Conservation (phyloP, 2,113 vertebrate genomes). For the Coracopsis vasa region DNA sequence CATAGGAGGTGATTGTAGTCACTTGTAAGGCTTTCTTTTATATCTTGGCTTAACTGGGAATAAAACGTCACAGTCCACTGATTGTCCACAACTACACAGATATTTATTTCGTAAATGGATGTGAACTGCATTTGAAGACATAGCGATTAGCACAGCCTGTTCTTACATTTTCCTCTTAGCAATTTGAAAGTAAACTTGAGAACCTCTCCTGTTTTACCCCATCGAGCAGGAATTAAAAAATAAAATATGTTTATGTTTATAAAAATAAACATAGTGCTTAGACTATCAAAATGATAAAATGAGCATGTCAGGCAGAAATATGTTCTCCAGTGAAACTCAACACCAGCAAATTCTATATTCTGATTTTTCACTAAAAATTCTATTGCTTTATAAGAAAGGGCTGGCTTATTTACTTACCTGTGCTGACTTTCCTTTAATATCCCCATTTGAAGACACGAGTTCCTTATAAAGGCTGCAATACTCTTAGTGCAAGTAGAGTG, state of each 20-base stretch:
- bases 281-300: not conserved
- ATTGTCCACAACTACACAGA: not conserved
- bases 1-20: not conserved
- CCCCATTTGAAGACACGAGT: not conserved
- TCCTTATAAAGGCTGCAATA: not conserved
- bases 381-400: not conserved
- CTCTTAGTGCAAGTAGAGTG: not conserved
- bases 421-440: not conserved
- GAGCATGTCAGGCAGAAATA: not conserved
- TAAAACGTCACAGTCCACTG: not conserved
- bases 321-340: not conserved
- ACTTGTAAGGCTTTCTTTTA: not conserved
- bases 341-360: not conserved
- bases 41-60: not conserved
- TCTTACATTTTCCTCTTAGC: not conserved
- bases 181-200: not conserved
- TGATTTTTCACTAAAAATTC: not conserved
- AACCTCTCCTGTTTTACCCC: not conserved
- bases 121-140: not conserved
- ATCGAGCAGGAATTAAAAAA: not conserved
- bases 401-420: not conserved
- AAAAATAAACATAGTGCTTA: not conserved
- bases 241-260: not conserved
- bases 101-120: not conserved
- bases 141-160: not conserved